These are phyloP conservation scores for Labroides dimidiatus DNA, from an alignment of 2,797 vertebrate genomes.

Conservation along the genomic window DNA sequence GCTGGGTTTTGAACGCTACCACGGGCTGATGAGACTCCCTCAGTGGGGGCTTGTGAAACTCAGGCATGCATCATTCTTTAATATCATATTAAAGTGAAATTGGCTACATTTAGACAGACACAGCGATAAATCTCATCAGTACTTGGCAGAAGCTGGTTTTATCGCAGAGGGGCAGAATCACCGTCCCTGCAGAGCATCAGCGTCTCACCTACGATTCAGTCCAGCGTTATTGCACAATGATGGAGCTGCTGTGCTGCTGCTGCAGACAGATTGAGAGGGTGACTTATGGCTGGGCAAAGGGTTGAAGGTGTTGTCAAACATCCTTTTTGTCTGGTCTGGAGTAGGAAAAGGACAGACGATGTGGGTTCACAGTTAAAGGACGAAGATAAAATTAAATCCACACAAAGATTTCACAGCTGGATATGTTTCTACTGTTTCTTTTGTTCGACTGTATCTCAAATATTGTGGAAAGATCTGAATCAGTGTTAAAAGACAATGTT, in stretches of 20 bases:
- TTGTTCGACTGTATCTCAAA: no score
- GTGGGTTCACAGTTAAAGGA: slow-evolving; percentile 1
- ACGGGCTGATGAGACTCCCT: slow-evolving; percentile 53
- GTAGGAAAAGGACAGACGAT: slow-evolving; percentile 18
- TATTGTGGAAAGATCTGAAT: no score
- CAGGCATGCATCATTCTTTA: slow-evolving; percentile 84
- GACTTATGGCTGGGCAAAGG: slow-evolving; percentile 68
- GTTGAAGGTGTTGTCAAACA: slow-evolving; percentile 80
- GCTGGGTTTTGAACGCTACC: slow-evolving; percentile 59
- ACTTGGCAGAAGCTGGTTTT: slow-evolving; percentile 66
- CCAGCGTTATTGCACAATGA: slow-evolving; percentile 77
- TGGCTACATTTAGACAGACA: slow-evolving; percentile 85
- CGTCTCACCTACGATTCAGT: slow-evolving; percentile 71
- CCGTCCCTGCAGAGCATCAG: slow-evolving; percentile 74
- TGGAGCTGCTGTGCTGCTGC: slow-evolving; percentile 58
- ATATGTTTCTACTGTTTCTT: background rate
- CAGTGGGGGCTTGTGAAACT: slow-evolving; percentile 53
- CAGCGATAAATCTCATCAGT: slow-evolving; percentile 78
- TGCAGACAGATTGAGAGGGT: slow-evolving; percentile 65
- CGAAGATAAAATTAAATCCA: background rate
- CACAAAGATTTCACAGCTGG: background rate
- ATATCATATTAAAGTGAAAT: slow-evolving; percentile 86
- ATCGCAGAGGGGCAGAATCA: slow-evolving; percentile 64
- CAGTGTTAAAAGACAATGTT: no score
- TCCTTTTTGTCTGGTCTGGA: slow-evolving; percentile 24